Evolutionary conservation across 2,888 invertebrate species (phyloP), one percentile per base, ranked within the genome.

Genomic region (Anthophora plumipes): DNA sequence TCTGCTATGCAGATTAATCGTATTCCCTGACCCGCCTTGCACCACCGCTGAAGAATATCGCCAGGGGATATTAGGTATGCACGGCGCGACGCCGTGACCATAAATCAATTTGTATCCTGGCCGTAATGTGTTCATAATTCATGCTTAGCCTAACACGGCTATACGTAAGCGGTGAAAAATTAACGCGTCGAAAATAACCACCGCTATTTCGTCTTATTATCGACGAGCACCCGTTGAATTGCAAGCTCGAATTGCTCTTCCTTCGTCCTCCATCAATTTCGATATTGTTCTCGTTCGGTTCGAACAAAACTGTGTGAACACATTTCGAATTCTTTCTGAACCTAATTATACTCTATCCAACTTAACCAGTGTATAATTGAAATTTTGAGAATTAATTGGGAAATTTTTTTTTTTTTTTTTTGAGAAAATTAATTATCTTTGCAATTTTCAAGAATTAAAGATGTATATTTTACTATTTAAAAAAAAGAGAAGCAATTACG

Each of bases 41-140:
- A 83, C 83, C 85, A 76, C 81, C 74, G 80, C 84, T 80, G 89
- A 87, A 89, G 90, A 91, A 91, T 89, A 91, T 89, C 86, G 87
- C 85, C 86, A 85, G 77, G 89, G 89, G 90, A 91, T 90, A 92
- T 92, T 90, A 91, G 91, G 90, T 93, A 93, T 92, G 92, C 93
- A 88, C 89, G 90, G 83, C 88, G 88, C 89, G 89, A 87, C 90
- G 88, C 88, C 79, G 80, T 87, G 90, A 89, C 90, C 92, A 92
- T 93, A 93, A 93, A 93, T 93, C 93, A 93, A 93, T 93, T 93
- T 92, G 90, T 91, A 92, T 91, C 89, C 89, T 87, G 82, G 80
- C 85, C 89, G 86, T 92, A 92, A 92, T 92, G 91, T 89, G 91
- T 93, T 93, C 92, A 92, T 93, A 93, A 93, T 92, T 93, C 93